Conservation (phyloP, 2,797 vertebrate genomes). For the Potorous gilbertii region DNA sequence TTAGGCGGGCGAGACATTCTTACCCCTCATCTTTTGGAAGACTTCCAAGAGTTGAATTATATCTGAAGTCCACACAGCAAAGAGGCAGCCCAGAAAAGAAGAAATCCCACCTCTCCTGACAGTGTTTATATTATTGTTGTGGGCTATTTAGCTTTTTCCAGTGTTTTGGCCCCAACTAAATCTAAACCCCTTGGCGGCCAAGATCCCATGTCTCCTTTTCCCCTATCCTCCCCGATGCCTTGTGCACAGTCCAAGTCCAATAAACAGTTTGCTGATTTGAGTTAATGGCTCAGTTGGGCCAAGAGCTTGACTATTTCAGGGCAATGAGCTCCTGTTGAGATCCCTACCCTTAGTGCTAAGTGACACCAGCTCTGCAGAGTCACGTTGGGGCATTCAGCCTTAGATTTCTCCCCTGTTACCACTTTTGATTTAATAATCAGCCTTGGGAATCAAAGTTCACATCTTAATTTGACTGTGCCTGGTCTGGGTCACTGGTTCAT, state of each 20-base stretch:
- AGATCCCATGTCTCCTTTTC: background rate
- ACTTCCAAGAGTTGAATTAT: background rate
- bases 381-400: background rate
- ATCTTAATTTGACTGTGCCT: conserved; percentile 34
- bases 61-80: too few relatives aligned
- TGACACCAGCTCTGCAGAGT: background rate
- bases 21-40: background rate
- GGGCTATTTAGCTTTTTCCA: background rate
- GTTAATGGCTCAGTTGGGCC: conserved; percentile 3
- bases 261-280: background rate
- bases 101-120: background rate
- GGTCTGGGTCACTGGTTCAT: conserved; percentile 21
- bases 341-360: background rate
- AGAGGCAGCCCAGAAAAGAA: background rate
- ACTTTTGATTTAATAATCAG: conserved; percentile 15
- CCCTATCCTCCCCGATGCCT: background rate
- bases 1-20: too few relatives aligned
- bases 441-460: conserved; percentile 37
- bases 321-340: background rate
- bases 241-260: background rate
- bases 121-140: background rate
- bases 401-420: conserved; percentile 1
- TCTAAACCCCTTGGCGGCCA: background rate
- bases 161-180: conserved; percentile 9
- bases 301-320: background rate